Base-by-base conservation (phyloP, 92 coral and sea anemone species). In the Plumapathes pennacea region DNA sequence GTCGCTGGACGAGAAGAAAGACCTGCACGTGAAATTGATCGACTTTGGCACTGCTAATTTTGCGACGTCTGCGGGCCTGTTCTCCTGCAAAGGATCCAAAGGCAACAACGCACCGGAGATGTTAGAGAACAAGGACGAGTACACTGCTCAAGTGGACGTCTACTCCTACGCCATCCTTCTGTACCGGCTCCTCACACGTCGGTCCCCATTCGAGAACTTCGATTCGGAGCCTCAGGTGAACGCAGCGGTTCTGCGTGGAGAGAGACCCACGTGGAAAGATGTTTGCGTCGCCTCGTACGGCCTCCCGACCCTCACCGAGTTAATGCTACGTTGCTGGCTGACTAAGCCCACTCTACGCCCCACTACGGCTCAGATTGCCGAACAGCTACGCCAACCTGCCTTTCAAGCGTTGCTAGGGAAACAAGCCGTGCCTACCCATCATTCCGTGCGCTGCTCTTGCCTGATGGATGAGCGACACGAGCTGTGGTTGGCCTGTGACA, bases 31-130 rank as follows among this genome's bases (percentile, higher is more conserved):
- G 18, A 92, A 92, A 60, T 58, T 92, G 64, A 92, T 89, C 37
- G 98, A 92, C 58, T 92, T 92, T 40, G 98, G 98, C 18, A 92
- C 98, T 0, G 98, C 98, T 4, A 89, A 89, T 59, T 92, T 92
- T 59, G 96, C 90, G 24, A 83, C 90, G 2, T 72, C 86, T 1
- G 81, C 90, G 7, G 98, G 98, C 0, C 68, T 88, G 56, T 51
- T 76, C 13, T 85, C 89, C 8, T 54, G 45, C 21, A 74, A 82
- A 24, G 98, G 98, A 4, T 71, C 98, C 7, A 59, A 59, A 0
- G 94, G 98, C 1, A 78, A 57, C 47, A 78, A 72, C 24, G 98
- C 98, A 0, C 98, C 98, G 0, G 98, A 92, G 72, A 92, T 92
- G 98, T 54, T 92, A 50, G 85, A 88, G 12, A 73, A 75, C 38